Evolutionary conservation across 2,888 invertebrate genomes (phyloP), one percentile per base, ranked within the genome.

Genomic region (Dryadula phaetusa): DNA sequence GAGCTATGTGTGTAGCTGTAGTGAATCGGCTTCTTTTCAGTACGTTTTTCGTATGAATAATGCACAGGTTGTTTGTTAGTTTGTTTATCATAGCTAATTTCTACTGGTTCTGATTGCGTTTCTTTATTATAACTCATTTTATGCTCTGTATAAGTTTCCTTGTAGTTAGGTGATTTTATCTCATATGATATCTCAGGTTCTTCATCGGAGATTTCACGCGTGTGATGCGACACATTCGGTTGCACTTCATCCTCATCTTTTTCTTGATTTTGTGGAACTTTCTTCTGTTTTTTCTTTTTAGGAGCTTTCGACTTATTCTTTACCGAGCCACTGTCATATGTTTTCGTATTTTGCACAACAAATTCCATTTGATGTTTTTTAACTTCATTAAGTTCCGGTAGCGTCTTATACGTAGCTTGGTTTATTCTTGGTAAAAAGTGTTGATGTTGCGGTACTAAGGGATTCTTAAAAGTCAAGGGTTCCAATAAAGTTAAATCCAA

Each of bases 371-470:
- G 81, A 49, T 85, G 80, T 64, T 85, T 82, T 67, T 86, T 86
- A 12, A 71, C 75, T 28, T 80, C 78, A 10, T 82, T 75, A 12
- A 79, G 66, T 68, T 83, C 77, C 5, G 86, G 85, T 14, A 89
- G 76, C 71, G 82, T 86, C 40, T 83, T 79, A 70, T 90, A 90
- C 1, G 83, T 89, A 6, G 85, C 87, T 44, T 84, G 77, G 65
- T 78, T 80, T 64, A 91, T 86, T 77, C 84, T 84, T 8, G 93
- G 93, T 56, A 93, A 80, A 73, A 83, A 92, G 73, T 92, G 92
- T 78, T 93, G 93, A 44, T 91, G 84, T 85, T 92, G 93, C 10
- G 92, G 89, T 16, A 92, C 93, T 32, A 93, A 75, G 4, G 93
- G 91, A 73, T 92, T 92, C 3, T 79, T 85, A 72, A 93, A 93